These are phyloP conservation scores for Colossoma macropomum DNA, from an alignment of 2,113 vertebrate species.

Conservation along the genomic window DNA sequence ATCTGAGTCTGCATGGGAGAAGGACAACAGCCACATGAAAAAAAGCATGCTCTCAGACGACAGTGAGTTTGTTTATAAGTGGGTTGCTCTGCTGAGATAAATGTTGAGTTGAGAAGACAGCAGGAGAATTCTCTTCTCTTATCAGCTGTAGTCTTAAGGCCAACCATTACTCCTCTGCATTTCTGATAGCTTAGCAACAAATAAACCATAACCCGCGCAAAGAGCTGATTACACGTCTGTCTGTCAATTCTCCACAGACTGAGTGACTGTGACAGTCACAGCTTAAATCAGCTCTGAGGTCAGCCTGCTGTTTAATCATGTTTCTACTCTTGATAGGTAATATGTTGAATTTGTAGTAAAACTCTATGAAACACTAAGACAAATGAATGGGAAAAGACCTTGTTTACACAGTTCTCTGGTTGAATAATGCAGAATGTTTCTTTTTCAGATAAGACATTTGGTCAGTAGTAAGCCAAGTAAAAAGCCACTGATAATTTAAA, in stretches of 20 bases:
- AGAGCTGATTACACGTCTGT: not conserved
- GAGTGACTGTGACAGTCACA: not conserved
- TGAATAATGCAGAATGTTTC: not conserved
- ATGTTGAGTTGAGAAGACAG: not conserved
- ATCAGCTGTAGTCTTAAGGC: not conserved
- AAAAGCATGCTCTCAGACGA: constrained; percentile 9
- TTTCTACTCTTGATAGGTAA: not conserved
- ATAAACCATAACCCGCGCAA: not conserved
- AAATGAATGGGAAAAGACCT: not conserved
- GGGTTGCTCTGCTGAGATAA: not conserved
- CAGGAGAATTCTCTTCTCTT: not conserved
- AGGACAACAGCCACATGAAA: constrained; percentile 15
- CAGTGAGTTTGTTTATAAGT: not conserved
- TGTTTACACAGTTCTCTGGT: not conserved
- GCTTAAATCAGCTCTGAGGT: not conserved
- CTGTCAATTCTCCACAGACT: not conserved
- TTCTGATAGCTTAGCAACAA: not conserved
- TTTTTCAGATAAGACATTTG: not conserved
- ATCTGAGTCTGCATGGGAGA: constrained; percentile 79
- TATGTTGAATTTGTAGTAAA: not conserved
- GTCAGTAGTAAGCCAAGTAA: not conserved
- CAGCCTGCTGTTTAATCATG: not conserved
- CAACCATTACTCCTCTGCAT: constrained; percentile 12
- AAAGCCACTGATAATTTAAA: not conserved
- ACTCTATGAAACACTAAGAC: not conserved